Conservation (phyloP, 2,113 vertebrate species). For the Struthidea cinerea region DNA sequence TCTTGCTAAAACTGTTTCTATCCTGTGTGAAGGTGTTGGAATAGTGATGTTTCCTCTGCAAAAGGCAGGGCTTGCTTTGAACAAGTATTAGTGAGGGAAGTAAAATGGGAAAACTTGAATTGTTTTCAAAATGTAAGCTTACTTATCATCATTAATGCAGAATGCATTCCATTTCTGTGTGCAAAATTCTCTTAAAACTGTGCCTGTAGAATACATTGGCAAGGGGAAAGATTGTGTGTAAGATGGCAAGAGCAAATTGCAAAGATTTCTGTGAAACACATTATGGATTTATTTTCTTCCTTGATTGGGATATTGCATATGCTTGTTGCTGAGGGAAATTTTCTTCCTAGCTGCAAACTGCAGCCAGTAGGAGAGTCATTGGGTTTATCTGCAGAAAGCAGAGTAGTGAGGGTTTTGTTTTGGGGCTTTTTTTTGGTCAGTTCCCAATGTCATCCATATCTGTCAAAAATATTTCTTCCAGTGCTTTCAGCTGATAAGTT, state of each 20-base stretch:
- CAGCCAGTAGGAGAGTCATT: background rate
- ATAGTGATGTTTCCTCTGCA: background rate
- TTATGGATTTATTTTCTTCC: background rate
- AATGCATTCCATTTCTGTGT: background rate
- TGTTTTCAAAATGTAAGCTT: background rate
- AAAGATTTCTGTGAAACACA: background rate
- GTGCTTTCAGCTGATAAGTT: background rate
- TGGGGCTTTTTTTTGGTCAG: background rate
- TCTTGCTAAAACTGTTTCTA: background rate
- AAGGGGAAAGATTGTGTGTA: background rate
- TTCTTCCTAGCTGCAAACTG: background rate
- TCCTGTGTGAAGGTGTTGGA: background rate
- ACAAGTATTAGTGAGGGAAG: background rate
- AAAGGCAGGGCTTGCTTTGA: background rate
- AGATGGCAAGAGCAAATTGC: background rate
- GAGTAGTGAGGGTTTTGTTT: background rate
- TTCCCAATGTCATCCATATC: background rate
- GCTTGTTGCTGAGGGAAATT: background rate
- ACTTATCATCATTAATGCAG: background rate
- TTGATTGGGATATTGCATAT: background rate
- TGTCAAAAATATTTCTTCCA: background rate
- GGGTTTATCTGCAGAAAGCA: constrained; percentile 7
- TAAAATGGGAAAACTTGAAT: background rate
- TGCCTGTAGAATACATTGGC: background rate
- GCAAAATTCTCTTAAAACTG: background rate